Conservation (phyloP, 2,113 vertebrate genomes). For the Numenius arquata region DNA sequence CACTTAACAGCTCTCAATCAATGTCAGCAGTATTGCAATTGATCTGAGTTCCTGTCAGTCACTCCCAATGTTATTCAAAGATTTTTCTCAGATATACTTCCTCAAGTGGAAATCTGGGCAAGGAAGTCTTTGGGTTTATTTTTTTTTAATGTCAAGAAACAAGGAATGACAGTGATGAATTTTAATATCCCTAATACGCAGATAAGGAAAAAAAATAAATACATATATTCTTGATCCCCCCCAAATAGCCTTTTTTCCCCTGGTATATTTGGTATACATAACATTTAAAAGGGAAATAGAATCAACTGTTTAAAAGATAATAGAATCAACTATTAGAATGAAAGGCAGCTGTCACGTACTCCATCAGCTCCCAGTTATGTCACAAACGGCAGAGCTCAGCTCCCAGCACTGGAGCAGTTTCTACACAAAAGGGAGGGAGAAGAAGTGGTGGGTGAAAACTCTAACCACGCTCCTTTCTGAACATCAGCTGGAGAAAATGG, state of each 20-base stretch:
- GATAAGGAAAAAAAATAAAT: not conserved
- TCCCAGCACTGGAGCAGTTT: not conserved
- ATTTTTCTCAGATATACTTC: not conserved
- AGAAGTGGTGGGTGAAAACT: not conserved
- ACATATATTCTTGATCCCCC: not conserved
- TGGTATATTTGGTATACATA: not conserved
- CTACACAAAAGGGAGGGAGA: not conserved
- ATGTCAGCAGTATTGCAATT: not conserved
- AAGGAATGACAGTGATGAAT: not conserved
- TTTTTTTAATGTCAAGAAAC: not conserved
- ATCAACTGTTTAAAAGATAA: not conserved
- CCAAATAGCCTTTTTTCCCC: not conserved
- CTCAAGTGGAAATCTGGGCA: not conserved
- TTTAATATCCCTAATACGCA: not conserved
- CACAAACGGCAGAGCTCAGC: not conserved
- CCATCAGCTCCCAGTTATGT: not conserved
- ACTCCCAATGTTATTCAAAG: not conserved
- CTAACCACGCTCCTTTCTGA: not conserved
- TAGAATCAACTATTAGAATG: not conserved
- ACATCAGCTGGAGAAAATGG: not conserved
- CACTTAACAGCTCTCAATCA: constrained; percentile 15
- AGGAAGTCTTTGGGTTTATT: not conserved
- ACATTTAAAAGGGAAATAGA: not conserved
- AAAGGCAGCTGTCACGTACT: not conserved
- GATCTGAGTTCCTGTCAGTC: not conserved